Evolutionary conservation across 2,888 invertebrate species (phyloP).

Genomic region (Phasia obesa): DNA sequence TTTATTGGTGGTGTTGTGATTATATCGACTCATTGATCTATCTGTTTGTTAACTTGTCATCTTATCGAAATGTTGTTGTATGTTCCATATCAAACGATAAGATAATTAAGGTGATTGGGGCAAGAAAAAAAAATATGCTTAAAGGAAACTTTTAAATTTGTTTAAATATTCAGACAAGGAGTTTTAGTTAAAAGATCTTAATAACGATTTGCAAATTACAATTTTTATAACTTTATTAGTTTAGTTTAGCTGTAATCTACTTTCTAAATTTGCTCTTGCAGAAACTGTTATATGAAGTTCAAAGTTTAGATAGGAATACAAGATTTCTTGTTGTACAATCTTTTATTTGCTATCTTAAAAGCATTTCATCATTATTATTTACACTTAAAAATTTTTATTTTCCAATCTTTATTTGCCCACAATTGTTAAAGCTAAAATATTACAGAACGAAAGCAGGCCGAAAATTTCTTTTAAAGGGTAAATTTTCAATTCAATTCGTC

Average conservation of each 20-base stretch:
- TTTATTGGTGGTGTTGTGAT: slow-evolving; percentile 43
- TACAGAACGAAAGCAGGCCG: neutral
- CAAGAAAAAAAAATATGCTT: slow-evolving; percentile 25
- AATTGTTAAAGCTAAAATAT: slow-evolving; percentile 1
- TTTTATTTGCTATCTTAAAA: slow-evolving; percentile 34
- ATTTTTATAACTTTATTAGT: slow-evolving; percentile 52
- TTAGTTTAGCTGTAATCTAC: slow-evolving; percentile 4
- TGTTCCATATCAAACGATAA: slow-evolving; percentile 54
- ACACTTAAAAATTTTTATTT: slow-evolving; percentile 3
- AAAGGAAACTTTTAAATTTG: slow-evolving; percentile 17
- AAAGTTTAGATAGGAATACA: slow-evolving; percentile 51
- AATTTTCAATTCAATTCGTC: neutral
- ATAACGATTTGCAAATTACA: slow-evolving; percentile 34
- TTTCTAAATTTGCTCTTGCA: slow-evolving; percentile 25
- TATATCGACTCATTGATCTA: slow-evolving; percentile 63
- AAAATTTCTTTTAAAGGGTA: neutral
- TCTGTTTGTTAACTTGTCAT: slow-evolving; percentile 69
- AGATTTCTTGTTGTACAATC: neutral
- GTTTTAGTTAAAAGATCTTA: slow-evolving; percentile 34
- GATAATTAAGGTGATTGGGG: slow-evolving; percentile 59
- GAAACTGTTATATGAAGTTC: slow-evolving; percentile 34
- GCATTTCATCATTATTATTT: slow-evolving; percentile 47
- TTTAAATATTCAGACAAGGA: slow-evolving; percentile 42
- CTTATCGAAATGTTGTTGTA: slow-evolving; percentile 61
- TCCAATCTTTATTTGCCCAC: slow-evolving; percentile 14